Conservation (phyloP, 2,888 invertebrate genomes). For the Catocala fraxini region DNA sequence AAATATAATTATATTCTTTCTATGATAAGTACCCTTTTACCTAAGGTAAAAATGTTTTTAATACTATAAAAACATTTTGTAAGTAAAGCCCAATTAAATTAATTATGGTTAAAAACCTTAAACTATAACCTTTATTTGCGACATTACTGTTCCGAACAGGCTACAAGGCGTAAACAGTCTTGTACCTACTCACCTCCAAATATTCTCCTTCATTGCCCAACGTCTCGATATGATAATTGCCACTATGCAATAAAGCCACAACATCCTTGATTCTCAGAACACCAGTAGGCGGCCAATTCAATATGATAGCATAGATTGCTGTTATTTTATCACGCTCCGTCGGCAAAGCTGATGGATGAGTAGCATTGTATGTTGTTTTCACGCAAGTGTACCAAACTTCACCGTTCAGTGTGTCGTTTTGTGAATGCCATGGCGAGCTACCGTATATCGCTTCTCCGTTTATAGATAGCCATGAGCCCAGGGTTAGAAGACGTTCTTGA, state of each 20-base stretch:
- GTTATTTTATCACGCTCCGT: constrained; percentile 51
- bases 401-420: constrained; percentile 92
- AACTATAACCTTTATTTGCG: too few species aligned
- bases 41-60: too few species aligned
- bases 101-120: too few species aligned
- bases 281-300: constrained; percentile 90
- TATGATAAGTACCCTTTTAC: too few species aligned
- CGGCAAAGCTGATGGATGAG: constrained; percentile 58
- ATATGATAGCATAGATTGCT: constrained; percentile 89
- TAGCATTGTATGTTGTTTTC: constrained; percentile 59
- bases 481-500: constrained; percentile 92
- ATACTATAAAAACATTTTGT: too few species aligned
- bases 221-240: constrained; percentile 61
- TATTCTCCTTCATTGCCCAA: constrained; percentile 61
- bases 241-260: constrained; percentile 57
- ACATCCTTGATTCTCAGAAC: constrained; percentile 71
- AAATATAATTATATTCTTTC: too few species aligned
- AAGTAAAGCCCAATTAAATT: too few species aligned
- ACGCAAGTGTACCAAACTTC: constrained; percentile 92
- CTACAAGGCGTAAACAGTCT: too few species aligned
- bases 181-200: constrained; percentile 61
- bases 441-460: constrained; percentile 96
- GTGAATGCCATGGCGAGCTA: constrained; percentile 92
- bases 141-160: too few species aligned
- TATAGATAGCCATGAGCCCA: constrained; percentile 93